These are phyloP conservation scores for Bos javanicus DNA, from an alignment of 2,113 vertebrate species.

Conservation along the genomic window DNA sequence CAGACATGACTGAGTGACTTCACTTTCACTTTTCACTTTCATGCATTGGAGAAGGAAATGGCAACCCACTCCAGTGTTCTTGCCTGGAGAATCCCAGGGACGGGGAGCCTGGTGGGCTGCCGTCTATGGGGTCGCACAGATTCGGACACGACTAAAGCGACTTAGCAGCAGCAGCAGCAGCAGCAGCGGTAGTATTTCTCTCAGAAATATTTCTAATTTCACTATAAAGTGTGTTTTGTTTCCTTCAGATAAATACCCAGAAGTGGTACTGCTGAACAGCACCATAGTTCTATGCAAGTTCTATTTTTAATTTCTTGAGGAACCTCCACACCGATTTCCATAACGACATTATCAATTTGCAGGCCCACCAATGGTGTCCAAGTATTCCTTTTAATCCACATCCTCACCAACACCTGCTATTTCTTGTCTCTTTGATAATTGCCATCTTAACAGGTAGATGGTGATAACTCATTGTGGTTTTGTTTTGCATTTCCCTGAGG, in stretches of 20 bases:
- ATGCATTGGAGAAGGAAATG: no score
- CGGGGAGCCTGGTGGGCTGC: no score
- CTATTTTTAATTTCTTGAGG: background rate
- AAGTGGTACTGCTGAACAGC: background rate
- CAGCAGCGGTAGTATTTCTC: background rate
- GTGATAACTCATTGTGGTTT: background rate
- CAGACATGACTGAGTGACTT: no score
- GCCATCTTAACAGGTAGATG: background rate
- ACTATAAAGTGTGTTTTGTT: background rate
- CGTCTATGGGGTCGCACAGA: no score
- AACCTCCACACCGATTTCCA: background rate
- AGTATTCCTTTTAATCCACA: background rate
- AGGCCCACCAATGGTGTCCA: background rate
- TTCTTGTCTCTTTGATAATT: background rate
- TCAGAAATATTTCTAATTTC: background rate
- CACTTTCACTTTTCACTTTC: no score
- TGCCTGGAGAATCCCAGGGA: no score
- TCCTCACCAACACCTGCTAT: background rate
- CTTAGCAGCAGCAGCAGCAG: no score
- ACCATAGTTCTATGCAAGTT: background rate
- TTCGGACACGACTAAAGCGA: fast-evolving
- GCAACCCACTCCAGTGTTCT: no score
- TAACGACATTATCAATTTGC: background rate
- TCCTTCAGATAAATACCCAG: background rate
- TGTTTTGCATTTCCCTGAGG: background rate